Evolutionary conservation across 2,888 invertebrate species (phyloP), one percentile per base, ranked within the genome.

Genomic region (Mythimna vitellina): DNA sequence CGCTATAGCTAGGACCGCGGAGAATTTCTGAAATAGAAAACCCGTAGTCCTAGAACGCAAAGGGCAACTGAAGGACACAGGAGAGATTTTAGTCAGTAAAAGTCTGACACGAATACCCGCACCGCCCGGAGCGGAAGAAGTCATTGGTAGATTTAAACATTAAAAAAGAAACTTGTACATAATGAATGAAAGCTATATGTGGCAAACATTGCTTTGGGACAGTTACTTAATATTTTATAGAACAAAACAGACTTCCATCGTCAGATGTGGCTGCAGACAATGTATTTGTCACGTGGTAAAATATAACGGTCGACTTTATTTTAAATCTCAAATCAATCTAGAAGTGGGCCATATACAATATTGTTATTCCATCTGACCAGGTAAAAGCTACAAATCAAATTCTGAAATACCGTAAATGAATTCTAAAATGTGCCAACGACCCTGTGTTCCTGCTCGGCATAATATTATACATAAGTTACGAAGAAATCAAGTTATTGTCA

Each of bases 371-470:
- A 61, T 70, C 67, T 62, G 53, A 49, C 60, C 53, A 77, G 67
- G 60, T 57, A 76, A 57, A 80, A 76, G 54, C 14, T 65, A 67
- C 60, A 70, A 73, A 75, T 75, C 38, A 58, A 72, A 76, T 76
- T 71, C 65, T 71, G 57, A 60, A 57, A 69, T 57, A 76, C 76
- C 58, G 79, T 79, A 66, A 76, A 76, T 64, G 1, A 46, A 72
- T 76, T 70, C 51, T 35, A 29, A 58, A 65, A 76, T 65, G 62
- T 58, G 61, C 49, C 53, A 71, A 58, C 38, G 38, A 42, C 20
- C 46, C 22, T 65, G 25, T 60, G 20, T n/a, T 46, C 12, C 62
- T 74, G 57, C 51, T 64, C 64, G 12, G 35, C 46, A 64, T 64
- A 46, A 70, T 75, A 49, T 46, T 58, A 63, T n/a, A n/a, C n/a